phyloP scores from a whole-genome alignment of 37 sponge, comb jelly and placozoan genomes.

The Halisarca cf. caerulea region DNA sequence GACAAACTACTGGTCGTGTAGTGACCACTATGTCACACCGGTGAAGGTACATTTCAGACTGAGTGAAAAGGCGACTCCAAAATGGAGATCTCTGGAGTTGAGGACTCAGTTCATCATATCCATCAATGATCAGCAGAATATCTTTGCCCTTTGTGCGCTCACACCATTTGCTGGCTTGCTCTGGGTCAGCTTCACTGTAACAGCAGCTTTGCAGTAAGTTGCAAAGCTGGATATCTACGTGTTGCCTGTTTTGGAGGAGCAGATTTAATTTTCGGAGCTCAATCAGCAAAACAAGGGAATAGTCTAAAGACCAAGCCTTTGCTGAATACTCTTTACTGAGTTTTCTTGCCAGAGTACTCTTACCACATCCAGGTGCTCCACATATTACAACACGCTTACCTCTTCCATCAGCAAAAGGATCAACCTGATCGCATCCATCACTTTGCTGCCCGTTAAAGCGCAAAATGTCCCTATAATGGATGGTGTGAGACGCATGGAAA shows the following conservation, averaged over 20 bases:
- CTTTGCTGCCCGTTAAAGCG: too few relatives aligned
- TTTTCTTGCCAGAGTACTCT: not conserved
- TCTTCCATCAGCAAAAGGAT: not conserved
- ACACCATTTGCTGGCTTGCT: not conserved
- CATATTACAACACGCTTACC: constrained; percentile 13
- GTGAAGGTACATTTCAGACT: not conserved
- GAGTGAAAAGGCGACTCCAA: not conserved
- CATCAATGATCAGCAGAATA: constrained; percentile 2
- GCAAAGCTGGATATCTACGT: constrained; percentile 5
- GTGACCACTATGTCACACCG: constrained; percentile 23
- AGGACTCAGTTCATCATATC: constrained; percentile 8
- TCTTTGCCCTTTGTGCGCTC: not conserved
- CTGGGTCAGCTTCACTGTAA: not conserved
- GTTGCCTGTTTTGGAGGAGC: not conserved
- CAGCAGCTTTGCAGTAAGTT: not conserved
- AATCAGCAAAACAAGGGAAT: constrained; percentile 1
- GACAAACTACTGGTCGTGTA: constrained; percentile 7
- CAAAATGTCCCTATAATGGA: not conserved
- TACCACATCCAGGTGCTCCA: constrained; percentile 23
- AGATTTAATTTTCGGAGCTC: constrained; percentile 19
- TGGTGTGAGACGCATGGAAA: not conserved
- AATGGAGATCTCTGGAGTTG: not conserved
- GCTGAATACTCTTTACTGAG: constrained; percentile 9
- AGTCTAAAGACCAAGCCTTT: not conserved
- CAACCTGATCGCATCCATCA: too few relatives aligned